A percentile compares a stretch with the other conserved stretches of the same genome.
Conservation (phyloP, 2,888 invertebrate species). For the Tetranychus truncatus region DNA sequence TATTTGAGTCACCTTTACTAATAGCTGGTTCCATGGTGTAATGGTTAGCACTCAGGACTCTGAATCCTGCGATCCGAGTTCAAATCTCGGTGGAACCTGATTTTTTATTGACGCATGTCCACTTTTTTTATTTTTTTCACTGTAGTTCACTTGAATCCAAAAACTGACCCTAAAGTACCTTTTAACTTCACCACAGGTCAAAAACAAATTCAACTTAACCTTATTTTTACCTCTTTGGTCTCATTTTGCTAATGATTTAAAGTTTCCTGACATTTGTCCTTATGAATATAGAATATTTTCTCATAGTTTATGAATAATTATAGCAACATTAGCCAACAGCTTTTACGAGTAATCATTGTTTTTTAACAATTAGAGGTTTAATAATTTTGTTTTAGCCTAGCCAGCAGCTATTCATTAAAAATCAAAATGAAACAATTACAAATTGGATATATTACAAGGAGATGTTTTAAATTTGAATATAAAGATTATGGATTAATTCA, state of each 20-base stretch:
- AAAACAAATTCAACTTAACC: no score
- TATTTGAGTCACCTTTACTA: background rate
- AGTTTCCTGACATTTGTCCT: background rate
- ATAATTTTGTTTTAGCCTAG: background rate
- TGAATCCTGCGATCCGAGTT: slow-evolving; percentile 1
- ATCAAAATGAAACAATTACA: background rate
- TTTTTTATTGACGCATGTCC: background rate
- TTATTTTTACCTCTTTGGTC: no score
- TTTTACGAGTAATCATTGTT: background rate
- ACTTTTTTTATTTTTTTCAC: background rate
- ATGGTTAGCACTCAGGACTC: slow-evolving; percentile 1
- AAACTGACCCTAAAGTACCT: background rate
- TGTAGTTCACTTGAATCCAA: background rate
- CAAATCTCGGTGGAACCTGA: background rate
- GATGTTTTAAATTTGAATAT: background rate
- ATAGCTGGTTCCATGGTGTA: background rate
- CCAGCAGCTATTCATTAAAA: no score
- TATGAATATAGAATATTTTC: background rate
- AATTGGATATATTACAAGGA: background rate
- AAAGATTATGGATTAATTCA: background rate
- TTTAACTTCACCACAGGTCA: no score
- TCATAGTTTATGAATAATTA: background rate
- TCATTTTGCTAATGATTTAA: background rate
- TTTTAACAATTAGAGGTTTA: background rate
- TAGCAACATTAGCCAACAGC: no score